Base-by-base conservation (phyloP, 2,797 vertebrate genomes). In the Hypotaenidia philippensis region DNA sequence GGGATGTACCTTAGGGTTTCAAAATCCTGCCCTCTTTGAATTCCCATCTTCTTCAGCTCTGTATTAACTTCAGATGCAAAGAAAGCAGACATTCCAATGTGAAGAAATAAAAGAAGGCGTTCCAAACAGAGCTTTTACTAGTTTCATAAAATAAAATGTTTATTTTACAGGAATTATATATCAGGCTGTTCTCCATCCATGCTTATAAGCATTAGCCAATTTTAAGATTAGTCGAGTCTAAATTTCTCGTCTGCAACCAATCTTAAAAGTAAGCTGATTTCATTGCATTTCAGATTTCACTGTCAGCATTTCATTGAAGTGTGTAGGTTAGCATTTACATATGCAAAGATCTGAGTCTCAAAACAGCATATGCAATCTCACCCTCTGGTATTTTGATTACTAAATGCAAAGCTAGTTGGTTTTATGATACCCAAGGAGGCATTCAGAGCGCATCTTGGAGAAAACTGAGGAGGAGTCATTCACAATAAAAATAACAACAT, bases 181-280 rank as follows among this genome's bases (percentile, higher is more conserved):
- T 16, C 18, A 38, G 40, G 9, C 31, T 63, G 16, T n/a, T 89
- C 87, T 59, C 47, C 29, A 75, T 5, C 61, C 11, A 38, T 11
- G 25, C 18, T 82, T 45, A 20, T 22, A 87, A 87, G 6, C 29
- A 69, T 79, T 44, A 90, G 18, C 15, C 60, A 87, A 74, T 66
- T 63, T 84, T 82, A 89, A 53, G 32, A 89, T 82, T 38, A 87
- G n/a, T 49, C 52, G 38, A 22, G 40, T 84, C 29, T 74, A 79
- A 84, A 79, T 68, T 70, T 90, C 41, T 93, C 87, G 36, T 34
- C 44, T 86, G 55, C 34, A 94, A 89, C 10, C 41, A 60, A 71
- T 77, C 32, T 83, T 53, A 76, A 68, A 85, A 83, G 53, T 63
- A 74, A 82, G n/a, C 23, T 52, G 60, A 53, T 78, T 75, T 68